These are phyloP conservation scores for Hofmannophila pseudospretella DNA, from an alignment of 2,888 invertebrate genomes.

Conservation along the genomic window DNA sequence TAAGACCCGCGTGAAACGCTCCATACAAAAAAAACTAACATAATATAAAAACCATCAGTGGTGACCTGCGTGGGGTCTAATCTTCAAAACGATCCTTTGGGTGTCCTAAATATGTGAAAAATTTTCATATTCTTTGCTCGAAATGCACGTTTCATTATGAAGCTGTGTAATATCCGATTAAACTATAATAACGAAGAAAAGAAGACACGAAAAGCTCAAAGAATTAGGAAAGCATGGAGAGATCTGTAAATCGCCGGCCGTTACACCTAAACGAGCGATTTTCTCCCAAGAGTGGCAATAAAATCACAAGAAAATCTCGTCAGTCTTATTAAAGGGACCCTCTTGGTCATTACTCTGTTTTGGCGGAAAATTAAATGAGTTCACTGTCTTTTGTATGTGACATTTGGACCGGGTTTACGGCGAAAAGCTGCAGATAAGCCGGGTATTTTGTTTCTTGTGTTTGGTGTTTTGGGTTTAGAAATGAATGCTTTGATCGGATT, in stretches of 20 bases:
- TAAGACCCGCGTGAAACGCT: too few species aligned
- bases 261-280: slow-evolving; percentile 55
- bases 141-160: too few species aligned
- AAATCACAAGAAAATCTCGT: slow-evolving; percentile 51
- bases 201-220: slow-evolving; percentile 36
- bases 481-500: background rate
- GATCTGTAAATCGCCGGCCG: slow-evolving; percentile 50
- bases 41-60: too few species aligned
- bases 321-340: slow-evolving; percentile 49
- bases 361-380: slow-evolving; percentile 54
- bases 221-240: slow-evolving; percentile 45
- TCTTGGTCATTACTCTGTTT: slow-evolving; percentile 50
- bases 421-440: slow-evolving; percentile 28
- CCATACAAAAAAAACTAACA: too few species aligned
- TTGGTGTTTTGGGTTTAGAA: slow-evolving; percentile 4
- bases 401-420: slow-evolving; percentile 28
- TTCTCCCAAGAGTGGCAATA: slow-evolving; percentile 50
- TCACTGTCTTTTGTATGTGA: slow-evolving; percentile 31
- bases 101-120: too few species aligned
- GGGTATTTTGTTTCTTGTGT: slow-evolving; percentile 9
- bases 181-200: too few species aligned
- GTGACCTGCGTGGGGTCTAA: too few species aligned
- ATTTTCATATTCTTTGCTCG: too few species aligned
- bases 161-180: too few species aligned
- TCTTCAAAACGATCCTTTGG: too few species aligned